phyloP scores from a whole-genome alignment of 2,888 invertebrate genomes.

The Ypsolopha sequella region DNA sequence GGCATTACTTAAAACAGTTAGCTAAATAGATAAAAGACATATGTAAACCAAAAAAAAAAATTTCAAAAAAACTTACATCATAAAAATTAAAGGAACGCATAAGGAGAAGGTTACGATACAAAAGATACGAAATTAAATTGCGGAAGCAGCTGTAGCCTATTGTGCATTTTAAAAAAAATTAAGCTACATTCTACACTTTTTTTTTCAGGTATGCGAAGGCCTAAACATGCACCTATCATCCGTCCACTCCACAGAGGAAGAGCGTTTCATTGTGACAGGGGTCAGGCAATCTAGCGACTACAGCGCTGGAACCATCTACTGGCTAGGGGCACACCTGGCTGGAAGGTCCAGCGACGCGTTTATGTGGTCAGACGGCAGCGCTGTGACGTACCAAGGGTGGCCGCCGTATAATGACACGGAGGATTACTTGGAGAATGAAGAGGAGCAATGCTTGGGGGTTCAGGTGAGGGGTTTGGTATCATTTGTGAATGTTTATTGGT shows the following conservation, averaged over 20 bases:
- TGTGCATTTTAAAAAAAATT: no score
- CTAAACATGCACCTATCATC: conserved; percentile 80
- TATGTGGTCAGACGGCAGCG: conserved; percentile 77
- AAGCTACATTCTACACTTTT: no score
- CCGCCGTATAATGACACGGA: conserved; percentile 67
- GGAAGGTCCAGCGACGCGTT: conserved; percentile 20
- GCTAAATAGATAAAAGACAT: no score
- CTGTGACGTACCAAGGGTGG: conserved; percentile 75
- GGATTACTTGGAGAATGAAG: conserved; percentile 30
- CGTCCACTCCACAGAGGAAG: conserved; percentile 76
- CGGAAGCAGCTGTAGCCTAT: no score
- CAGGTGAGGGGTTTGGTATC: conserved; percentile 31
- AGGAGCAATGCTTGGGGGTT: conserved; percentile 48
- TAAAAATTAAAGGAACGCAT: no score
- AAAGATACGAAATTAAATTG: no score
- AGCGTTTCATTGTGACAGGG: conserved; percentile 76
- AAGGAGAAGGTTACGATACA: no score
- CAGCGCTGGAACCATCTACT: conserved; percentile 79
- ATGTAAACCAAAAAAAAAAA: no score
- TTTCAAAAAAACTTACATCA: no score
- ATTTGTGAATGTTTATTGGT: no score
- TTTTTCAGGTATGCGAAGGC: conserved; percentile 74
- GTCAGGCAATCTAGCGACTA: conserved; percentile 79
- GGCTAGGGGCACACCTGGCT: conserved; percentile 73
- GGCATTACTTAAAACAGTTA: no score